These are phyloP conservation scores for Grammomys surdaster DNA, from an alignment of 2,113 vertebrate genomes.

Conservation along the genomic window DNA sequence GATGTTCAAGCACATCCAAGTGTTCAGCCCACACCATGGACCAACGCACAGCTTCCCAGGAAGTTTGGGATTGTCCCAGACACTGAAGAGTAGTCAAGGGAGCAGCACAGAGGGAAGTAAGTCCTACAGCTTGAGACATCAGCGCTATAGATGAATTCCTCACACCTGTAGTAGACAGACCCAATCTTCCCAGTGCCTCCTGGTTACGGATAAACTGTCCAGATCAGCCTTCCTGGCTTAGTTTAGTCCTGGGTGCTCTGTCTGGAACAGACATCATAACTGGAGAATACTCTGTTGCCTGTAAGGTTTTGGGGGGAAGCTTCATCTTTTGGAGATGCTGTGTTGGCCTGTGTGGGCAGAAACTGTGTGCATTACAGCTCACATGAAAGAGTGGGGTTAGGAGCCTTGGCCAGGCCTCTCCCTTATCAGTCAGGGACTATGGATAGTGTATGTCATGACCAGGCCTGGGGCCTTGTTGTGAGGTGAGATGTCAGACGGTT, in stretches of 20 bases:
- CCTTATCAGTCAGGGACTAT: accelerated
- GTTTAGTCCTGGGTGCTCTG: neutral
- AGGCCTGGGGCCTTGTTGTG: neutral
- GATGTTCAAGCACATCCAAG: neutral
- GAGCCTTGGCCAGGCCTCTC: accelerated
- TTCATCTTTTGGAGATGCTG: neutral
- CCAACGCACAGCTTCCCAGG: neutral
- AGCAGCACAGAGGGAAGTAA: neutral
- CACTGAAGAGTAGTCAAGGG: accelerated
- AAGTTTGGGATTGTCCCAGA: neutral
- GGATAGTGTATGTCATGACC: no score
- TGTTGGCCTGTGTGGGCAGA: neutral
- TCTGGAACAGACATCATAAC: neutral
- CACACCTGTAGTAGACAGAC: neutral
- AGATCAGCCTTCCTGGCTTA: neutral
- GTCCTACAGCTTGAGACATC: neutral
- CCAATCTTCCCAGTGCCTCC: neutral
- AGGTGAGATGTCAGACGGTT: neutral
- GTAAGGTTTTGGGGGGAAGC: neutral
- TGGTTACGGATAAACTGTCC: neutral
- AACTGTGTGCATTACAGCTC: neutral
- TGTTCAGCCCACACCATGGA: neutral
- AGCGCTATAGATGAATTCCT: no score
- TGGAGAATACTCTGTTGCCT: neutral
- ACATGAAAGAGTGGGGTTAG: neutral